Evolutionary conservation across 2,797 vertebrate species (phyloP), one percentile per base, ranked within the genome.

Genomic region (Sebastes cheni): DNA sequence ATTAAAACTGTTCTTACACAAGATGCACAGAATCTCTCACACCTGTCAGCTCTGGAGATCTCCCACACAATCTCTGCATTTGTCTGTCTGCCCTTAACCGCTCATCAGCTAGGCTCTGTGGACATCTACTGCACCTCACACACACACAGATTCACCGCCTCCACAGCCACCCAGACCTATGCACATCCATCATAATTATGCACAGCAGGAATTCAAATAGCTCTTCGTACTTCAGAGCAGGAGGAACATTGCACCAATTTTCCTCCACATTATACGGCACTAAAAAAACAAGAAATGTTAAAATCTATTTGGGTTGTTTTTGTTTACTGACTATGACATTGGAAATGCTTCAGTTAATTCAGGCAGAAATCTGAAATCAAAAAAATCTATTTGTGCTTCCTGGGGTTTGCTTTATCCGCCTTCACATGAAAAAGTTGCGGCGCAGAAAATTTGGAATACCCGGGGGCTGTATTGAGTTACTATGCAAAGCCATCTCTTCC

Each of bases 141-240:
- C 50, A 70, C 50, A 68, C 75, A 82, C 54, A 80, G 54, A 75
- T 58, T 32, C 90, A 58, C 83, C 79, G 67, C 91, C 90, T 87
- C 88, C 86, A 69, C 86, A 73, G 82, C 90, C 81, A 90, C 79
- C 74, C 84, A 89, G 87, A 88, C 90, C 80, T 67, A 25, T 81
- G 83, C 92, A 86, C 87, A 92, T 94, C 92, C 87, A 92, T 94
- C 92, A 92, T 91, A 91, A 92, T 93, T 93, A 93, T 90, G 71
- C 89, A 88, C 88, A 88, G 91, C 87, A 91, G 84, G 83, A 90
- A 85, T 91, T 93, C 74, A 90, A 94, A 93, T 88, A 79, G 85
- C 89, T 86, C 80, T 74, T 72, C 71, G 23, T 84, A 86, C 82
- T 88, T 86, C 79, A 88, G 90, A 90, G 85, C 76, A 79, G 18